Percentiles rank a stretch among this genome's conserved stretches.
Evolutionary conservation across 2,888 invertebrate species (phyloP).

Genomic region (Tipula lateralis): DNA sequence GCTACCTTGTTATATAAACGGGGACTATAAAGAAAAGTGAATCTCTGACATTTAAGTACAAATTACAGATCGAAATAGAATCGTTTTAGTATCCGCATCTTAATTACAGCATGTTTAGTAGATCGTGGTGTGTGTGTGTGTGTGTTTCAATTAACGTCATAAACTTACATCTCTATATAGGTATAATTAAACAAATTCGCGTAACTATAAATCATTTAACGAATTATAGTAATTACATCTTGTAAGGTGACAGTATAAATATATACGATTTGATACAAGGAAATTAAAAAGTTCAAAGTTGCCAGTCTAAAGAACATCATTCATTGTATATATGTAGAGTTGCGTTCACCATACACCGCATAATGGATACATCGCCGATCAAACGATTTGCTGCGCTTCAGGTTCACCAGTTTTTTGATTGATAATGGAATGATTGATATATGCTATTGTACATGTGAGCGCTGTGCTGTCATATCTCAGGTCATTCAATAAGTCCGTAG

Average conservation of each 20-base stretch:
- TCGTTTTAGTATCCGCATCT: background rate
- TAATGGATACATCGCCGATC: background rate
- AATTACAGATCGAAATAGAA: background rate
- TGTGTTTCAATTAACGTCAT: background rate
- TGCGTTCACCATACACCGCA: too few species aligned
- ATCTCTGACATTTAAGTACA: background rate
- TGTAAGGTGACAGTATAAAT: background rate
- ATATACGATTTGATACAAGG: background rate
- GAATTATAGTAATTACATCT: background rate
- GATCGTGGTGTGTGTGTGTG: too few species aligned
- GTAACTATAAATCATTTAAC: background rate
- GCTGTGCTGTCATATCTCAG: too few species aligned
- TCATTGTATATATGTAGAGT: background rate
- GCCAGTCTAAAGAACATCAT: background rate
- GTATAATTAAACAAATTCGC: background rate
- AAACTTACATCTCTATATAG: background rate
- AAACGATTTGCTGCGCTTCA: background rate
- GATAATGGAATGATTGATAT: background rate
- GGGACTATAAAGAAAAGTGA: slow-evolving; percentile 14
- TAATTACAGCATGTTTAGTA: background rate
- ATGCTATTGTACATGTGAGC: too few species aligned
- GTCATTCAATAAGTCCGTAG: too few species aligned
- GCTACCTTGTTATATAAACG: background rate
- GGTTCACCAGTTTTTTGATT: background rate
- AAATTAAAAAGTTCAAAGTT: background rate